Evolutionary conservation across 2,797 vertebrate species (phyloP).

Genomic region (Trachurus trachurus): DNA sequence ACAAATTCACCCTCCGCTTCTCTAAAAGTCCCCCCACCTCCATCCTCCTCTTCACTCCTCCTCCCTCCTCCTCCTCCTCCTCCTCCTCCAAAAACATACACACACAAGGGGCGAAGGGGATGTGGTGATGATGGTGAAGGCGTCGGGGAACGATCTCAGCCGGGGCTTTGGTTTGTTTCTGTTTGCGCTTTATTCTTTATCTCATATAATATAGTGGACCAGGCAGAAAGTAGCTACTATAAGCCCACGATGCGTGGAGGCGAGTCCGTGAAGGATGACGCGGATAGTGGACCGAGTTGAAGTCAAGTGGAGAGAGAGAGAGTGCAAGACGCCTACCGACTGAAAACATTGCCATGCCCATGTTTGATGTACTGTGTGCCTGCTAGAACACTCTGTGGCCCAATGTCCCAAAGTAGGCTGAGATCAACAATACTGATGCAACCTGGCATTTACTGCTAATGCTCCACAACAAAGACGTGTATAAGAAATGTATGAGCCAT

Average conservation of each 20-base stretch:
- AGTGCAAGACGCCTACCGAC: constrained; percentile 67
- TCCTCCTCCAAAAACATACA: constrained; percentile 5
- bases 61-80: too few species aligned
- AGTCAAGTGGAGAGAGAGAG: constrained; percentile 71
- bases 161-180: constrained; percentile 48
- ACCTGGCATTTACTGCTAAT: constrained; percentile 62
- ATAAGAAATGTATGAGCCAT: constrained; percentile 50
- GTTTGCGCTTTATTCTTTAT: constrained; percentile 1
- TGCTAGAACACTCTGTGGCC: constrained; percentile 58
- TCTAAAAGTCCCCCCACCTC: constrained; percentile 41
- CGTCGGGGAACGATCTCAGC: constrained; percentile 49
- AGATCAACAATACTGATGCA: constrained; percentile 69
- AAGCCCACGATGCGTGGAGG: constrained; percentile 72
- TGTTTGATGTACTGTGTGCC: constrained; percentile 62
- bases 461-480: constrained; percentile 48
- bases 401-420: constrained; percentile 68
- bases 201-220: constrained; percentile 25
- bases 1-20: constrained; percentile 63
- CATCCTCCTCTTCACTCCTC: too few species aligned
- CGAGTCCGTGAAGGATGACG: constrained; percentile 72
- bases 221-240: constrained; percentile 48
- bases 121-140: constrained; percentile 36
- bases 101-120: constrained; percentile 22
- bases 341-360: constrained; percentile 60
- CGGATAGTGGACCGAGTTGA: constrained; percentile 68